Evolutionary conservation across 2,113 vertebrate genomes (phyloP), one percentile per base, ranked within the genome.

Genomic region (Gopherus flavomarginatus): DNA sequence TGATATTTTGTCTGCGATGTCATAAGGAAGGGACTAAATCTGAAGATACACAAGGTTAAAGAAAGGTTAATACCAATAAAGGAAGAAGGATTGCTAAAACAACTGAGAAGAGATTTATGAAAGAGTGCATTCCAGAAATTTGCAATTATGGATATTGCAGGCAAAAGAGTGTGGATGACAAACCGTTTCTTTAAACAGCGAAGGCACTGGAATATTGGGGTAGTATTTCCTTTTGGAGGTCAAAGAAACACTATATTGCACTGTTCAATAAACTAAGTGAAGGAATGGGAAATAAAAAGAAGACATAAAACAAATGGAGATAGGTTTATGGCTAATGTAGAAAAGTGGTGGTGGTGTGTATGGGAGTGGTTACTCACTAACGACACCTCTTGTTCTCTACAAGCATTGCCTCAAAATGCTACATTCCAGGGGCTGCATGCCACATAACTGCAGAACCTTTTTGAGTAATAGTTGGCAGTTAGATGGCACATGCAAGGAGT

Each of bases 1-100:
- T 69, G 87, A 59, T 96, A 86, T 94, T 97, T 97, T 94, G 53
- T 89, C 14, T 1, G 78, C 5, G 79, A 95, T 92, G 54, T 92
- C 89, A 95, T 3, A 8, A 89, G 81, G 79, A 92, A 92, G 52
- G 95, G 81, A 95, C 69, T 93, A 94, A 97, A 94, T 94, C 89
- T 89, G 91, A 95, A 97, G 87, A 94, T 0, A 96, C 93, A 96
- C 62, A 92, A 96, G 93, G 89, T 95, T 94, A 97, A 96, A 97
- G 96, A 96, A 95, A 65, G 86, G 94, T 88, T 96, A 97, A 97
- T 97, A 95, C 88, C 91, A 97, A 96, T 96, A 96, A 97, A 96
- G 83, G 88, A 97, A 96, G 86, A 97, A 97, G 72, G 57, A 94
- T 92, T 97, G 69, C 93, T 95, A 93, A 96, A 97, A 97, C 78